Conservation (phyloP, 2,797 vertebrate genomes). For the Mus caroli region DNA sequence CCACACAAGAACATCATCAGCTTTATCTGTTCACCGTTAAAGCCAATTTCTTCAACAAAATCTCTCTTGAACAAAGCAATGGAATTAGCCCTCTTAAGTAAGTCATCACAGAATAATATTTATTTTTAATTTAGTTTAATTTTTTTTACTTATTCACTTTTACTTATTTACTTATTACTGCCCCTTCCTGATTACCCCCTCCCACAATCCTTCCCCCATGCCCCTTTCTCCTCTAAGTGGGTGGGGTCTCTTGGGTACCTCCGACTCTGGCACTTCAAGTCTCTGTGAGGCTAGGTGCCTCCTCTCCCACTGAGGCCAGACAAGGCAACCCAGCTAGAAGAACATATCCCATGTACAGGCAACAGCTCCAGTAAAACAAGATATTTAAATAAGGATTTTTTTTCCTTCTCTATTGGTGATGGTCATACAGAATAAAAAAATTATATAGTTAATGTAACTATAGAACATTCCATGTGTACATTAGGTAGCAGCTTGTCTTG, state of each 20-base stretch:
- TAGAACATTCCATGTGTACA: not conserved
- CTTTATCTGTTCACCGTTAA: constrained; percentile 33
- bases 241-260: too few relatives aligned
- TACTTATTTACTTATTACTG: not conserved
- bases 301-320: too few relatives aligned
- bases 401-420: constrained; percentile 7
- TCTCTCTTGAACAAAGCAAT: constrained; percentile 3
- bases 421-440: not conserved
- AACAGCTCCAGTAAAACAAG: too few relatives aligned
- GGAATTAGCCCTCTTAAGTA: not conserved
- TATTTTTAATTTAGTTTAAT: not conserved
- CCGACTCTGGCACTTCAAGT: too few relatives aligned
- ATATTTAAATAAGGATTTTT: not conserved
- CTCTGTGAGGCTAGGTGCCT: too few relatives aligned
- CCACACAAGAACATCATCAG: not conserved
- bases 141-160: not conserved
- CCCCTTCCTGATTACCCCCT: not conserved
- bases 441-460: constrained; percentile 5
- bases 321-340: too few relatives aligned
- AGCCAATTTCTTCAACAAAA: constrained; percentile 21
- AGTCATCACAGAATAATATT: not conserved
- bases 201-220: too few relatives aligned
- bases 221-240: not conserved
- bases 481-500: not conserved
- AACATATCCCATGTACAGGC: too few relatives aligned